Conservation (phyloP, 1,140 invertebrate genomes). For the Halictus rubicundus region DNA sequence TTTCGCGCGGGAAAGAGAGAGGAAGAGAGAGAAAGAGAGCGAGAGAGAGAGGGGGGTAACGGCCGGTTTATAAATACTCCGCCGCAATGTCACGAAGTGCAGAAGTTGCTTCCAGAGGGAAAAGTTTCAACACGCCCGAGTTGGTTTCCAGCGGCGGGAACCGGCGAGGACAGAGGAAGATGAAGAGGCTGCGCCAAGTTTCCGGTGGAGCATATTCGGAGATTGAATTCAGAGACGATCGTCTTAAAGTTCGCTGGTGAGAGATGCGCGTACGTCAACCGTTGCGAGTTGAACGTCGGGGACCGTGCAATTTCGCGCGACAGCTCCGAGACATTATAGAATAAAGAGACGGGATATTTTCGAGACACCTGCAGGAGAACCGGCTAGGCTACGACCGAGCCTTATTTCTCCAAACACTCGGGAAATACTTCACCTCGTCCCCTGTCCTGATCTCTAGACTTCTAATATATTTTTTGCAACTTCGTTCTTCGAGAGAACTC, state of each 20-base stretch:
- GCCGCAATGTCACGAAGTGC: conserved; percentile 17
- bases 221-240: conserved; percentile 54
- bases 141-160: not conserved
- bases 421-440: no score
- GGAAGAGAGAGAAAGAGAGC: no score
- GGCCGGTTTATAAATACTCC: conserved; percentile 52
- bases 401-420: no score
- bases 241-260: conserved; percentile 26
- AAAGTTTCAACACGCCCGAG: conserved; percentile 18
- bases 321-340: not conserved
- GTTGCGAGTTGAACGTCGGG: not conserved
- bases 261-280: conserved; percentile 28
- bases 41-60: not conserved
- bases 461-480: no score
- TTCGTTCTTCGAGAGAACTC: no score
- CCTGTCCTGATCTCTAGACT: no score
- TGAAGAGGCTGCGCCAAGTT: conserved; percentile 37
- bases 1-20: no score
- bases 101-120: conserved; percentile 28
- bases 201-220: conserved; percentile 41
- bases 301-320: conserved; percentile 57
- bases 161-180: not conserved
- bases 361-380: no score
- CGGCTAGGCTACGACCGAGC: no score
- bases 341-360: no score